phyloP scores from a whole-genome alignment of 2,888 invertebrate species.

The Portevinia maculata region DNA sequence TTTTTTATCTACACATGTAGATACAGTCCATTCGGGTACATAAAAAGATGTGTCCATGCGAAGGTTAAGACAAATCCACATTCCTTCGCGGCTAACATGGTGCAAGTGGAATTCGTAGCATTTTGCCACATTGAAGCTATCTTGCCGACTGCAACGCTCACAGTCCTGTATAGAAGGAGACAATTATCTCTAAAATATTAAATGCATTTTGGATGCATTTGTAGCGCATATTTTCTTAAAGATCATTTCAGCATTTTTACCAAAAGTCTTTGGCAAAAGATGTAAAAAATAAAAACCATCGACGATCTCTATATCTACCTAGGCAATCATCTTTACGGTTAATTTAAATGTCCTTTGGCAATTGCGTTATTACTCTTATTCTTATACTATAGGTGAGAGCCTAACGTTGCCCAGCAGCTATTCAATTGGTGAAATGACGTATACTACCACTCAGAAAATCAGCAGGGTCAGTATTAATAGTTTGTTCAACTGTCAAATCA shows the following conservation, averaged over 20 bases:
- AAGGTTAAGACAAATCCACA: too few relatives aligned
- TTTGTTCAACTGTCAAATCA: not conserved
- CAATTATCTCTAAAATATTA: constrained; percentile 37
- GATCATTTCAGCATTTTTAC: constrained; percentile 54
- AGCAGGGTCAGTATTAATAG: too few relatives aligned
- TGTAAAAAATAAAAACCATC: too few relatives aligned
- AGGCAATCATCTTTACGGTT: too few relatives aligned
- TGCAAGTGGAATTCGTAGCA: too few relatives aligned
- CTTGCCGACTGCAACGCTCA: constrained; percentile 26
- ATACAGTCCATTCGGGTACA: too few relatives aligned
- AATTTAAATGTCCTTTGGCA: not conserved
- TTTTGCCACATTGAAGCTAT: too few relatives aligned
- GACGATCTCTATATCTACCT: too few relatives aligned
- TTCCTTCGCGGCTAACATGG: too few relatives aligned
- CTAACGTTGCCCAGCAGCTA: not conserved
- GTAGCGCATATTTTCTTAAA: constrained; percentile 51
- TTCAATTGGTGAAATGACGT: not conserved
- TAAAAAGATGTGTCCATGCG: too few relatives aligned
- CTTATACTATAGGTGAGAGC: not conserved
- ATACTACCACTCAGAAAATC: not conserved
- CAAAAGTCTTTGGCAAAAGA: too few relatives aligned
- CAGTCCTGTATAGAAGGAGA: constrained; percentile 44
- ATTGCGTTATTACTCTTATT: not conserved
- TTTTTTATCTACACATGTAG: too few relatives aligned
- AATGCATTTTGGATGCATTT: constrained; percentile 26